Base-by-base conservation (phyloP, 2,113 vertebrate genomes). In the Lycaon pictus region DNA sequence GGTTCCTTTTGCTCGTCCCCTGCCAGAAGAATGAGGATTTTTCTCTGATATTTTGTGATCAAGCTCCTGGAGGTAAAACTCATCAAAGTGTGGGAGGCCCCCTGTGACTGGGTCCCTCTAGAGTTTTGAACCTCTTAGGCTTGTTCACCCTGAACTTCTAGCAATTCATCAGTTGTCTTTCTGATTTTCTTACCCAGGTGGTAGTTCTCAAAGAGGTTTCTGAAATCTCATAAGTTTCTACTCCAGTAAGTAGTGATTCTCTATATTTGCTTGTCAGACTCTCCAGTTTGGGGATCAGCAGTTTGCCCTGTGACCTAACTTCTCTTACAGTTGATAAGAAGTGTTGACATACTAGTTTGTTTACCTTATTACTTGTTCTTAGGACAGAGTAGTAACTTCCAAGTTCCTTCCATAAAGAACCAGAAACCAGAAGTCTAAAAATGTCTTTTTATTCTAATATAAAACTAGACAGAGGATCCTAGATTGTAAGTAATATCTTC, bases 401-500 rank as follows among this genome's bases (percentile, higher is more conserved):
- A 32, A 74, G 55, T 43, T 88, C 35, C 86, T 88, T 88, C 58
- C 19, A 0, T 60, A 69, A 12, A 48, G 87, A 89, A 60, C 71
- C 71, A 89, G 35, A 76, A 76, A 60, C 19, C 25, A 32, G 55
- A 76, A 74, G 37, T 89, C 27, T 62, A 76, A 71, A 88, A 48
- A 48, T 87, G 29, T 55, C 37, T 90, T 93, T 85, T 93, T 93
- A 87, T 87, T 86, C 72, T 76, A 43, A 32, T 76, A 3, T 53
- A 4, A 60, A 93, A 81, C 35, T 86, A 35, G n/a, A 76, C 60
- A 92, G 48, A 65, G 62, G 48, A 67, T 90, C 22, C 12, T 76
- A 74, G 10, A 7, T 90, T 95, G 23, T 63, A 90, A 95, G 86
- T 67, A 58, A 90, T 67, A 58, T 77, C 88, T 89, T 60, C 67